These are phyloP conservation scores for Crocodylus rhombifer DNA, from an alignment of 2,797 vertebrate species.

Conservation along the genomic window DNA sequence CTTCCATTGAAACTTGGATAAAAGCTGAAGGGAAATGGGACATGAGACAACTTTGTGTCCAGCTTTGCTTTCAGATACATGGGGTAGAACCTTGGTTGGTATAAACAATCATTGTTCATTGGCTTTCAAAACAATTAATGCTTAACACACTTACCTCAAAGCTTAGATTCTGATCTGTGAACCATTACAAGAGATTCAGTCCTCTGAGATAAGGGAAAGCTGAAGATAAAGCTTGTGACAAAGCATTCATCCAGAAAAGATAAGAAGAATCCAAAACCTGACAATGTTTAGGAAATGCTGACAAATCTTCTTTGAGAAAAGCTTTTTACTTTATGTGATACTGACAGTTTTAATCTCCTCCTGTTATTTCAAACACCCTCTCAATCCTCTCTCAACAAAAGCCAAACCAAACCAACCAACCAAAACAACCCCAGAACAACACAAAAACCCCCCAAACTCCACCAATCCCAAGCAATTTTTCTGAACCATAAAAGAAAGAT, in stretches of 20 bases:
- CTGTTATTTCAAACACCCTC: neutral
- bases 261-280: neutral
- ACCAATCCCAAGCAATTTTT: too few species aligned
- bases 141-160: slow-evolving; percentile 14
- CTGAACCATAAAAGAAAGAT: too few species aligned
- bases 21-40: neutral
- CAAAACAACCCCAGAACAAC: too few species aligned
- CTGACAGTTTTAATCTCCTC: neutral
- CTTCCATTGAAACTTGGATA: neutral
- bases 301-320: neutral
- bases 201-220: neutral
- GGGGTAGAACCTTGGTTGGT: neutral
- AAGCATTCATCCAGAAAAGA: neutral
- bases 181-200: neutral
- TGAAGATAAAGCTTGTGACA: neutral
- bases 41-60: neutral
- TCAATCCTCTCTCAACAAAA: neutral
- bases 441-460: too few species aligned
- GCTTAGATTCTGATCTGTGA: neutral
- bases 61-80: neutral
- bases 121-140: slow-evolving; percentile 25
- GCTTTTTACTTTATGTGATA: neutral
- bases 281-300: neutral
- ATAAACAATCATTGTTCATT: neutral
- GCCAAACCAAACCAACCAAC: too few species aligned